Base-by-base conservation (phyloP, 1,140 invertebrate species). In the Eueides isabella region DNA sequence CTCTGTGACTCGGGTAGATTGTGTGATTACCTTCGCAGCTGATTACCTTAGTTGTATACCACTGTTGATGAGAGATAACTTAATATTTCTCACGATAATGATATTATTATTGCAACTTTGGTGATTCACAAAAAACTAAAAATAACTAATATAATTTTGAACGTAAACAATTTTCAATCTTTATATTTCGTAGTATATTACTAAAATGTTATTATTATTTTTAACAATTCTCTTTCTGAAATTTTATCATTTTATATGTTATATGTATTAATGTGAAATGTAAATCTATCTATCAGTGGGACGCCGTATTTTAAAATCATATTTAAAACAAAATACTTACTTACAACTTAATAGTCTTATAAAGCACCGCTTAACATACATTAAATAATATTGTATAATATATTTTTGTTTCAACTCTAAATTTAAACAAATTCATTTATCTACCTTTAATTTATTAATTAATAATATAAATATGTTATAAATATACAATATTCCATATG, bases 31-130 rank as follows among this genome's bases (percentile, higher is more conserved):
- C 81, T 31, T 75, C 14, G 41, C 23, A n/a, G 33, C 72, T 88
- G 82, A 88, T 87, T 83, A 79, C 77, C 75, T 74, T 69, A 31
- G 76, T 88, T 88, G 80, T 87, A 75, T 82, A 75, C 77, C 19
- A 30, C 28, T 31, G 35, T 16, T 70, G 26, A 61, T 70, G 48
- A 48, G 61, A 70, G 31, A 70, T 70, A 30, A 70, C 48, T 61
- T 26, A 62, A 63, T 70, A 70, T 70, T 62, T 33, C 35, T 11
- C 16, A 29, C 38, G 63, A 62, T 70, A 26, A 70, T 62, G 1
- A 30, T 19, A 16, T 63, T 31, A 61, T 63, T 63, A 0, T 63
- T 63, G n/a, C 2, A 16, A 30, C 2, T 11, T 19, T 62, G 0
- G 12, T 5, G 1, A 23, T 48, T 48, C 11, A 48, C 19, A 23